Percentiles rank a stretch among this genome's conserved stretches.
phyloP scores from a whole-genome alignment of 2,797 vertebrate species.

The Eidolon dupreanum region DNA sequence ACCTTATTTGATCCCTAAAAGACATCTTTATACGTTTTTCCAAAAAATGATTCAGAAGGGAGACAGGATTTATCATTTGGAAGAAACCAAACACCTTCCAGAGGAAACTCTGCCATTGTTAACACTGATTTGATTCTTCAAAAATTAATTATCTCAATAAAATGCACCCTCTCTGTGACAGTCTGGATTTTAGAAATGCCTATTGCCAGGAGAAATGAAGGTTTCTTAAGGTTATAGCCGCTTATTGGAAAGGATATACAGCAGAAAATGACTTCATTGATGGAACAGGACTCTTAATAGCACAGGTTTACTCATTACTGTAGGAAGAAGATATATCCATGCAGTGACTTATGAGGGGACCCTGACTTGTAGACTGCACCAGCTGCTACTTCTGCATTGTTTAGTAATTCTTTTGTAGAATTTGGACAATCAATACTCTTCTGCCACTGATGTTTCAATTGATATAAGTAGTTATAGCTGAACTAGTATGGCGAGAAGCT shows the following conservation, averaged over 20 bases:
- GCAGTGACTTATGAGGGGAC: neutral
- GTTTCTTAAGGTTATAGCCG: neutral
- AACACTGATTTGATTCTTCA: conserved; percentile 35
- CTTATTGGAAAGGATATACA: neutral
- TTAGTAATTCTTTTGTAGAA: neutral
- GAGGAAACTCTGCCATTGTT: neutral
- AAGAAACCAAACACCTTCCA: conserved; percentile 42
- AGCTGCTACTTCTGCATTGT: neutral
- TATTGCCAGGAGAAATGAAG: neutral
- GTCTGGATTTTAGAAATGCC: neutral
- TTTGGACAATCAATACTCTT: neutral
- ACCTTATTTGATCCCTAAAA: neutral
- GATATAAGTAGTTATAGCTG: neutral
- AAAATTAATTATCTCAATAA: neutral
- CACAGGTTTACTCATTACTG: neutral
- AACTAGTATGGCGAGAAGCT: neutral
- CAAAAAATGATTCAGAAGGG: conserved; percentile 3
- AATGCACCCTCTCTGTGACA: neutral
- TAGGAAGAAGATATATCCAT: neutral
- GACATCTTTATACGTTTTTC: neutral
- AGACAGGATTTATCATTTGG: neutral
- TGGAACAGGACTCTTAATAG: neutral
- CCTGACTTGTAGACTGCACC: neutral
- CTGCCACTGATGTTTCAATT: neutral
- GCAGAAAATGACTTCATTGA: neutral